Percentiles rank a stretch among this genome's conserved stretches.
These are phyloP conservation scores for Nematolebias whitei DNA, from an alignment of 2,113 vertebrate species.

Conservation along the genomic window DNA sequence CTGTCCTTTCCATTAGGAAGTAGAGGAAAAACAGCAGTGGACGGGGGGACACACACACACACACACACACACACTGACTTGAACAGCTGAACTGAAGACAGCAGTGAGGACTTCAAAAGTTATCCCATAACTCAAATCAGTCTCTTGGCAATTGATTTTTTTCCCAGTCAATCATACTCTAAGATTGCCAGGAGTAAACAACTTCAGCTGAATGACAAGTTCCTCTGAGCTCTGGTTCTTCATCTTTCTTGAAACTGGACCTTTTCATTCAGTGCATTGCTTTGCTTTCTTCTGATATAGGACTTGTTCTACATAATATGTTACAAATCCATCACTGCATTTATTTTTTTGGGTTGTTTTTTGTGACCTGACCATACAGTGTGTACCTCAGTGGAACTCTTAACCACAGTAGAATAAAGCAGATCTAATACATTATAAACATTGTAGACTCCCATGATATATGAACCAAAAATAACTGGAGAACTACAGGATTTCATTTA, in stretches of 20 bases:
- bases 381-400: not conserved
- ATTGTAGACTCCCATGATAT: not conserved
- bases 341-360: not conserved
- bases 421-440: not conserved
- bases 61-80: constrained; percentile 26
- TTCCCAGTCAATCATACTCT: constrained; percentile 73
- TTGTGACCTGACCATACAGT: too few relatives aligned
- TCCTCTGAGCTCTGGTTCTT: constrained; percentile 29
- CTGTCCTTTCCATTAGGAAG: constrained; percentile 67
- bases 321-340: not conserved
- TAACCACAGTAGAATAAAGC: not conserved
- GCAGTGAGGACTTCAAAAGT: constrained; percentile 73
- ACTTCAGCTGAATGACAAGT: constrained; percentile 76
- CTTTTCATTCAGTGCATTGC: constrained; percentile 23
- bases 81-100: constrained; percentile 67
- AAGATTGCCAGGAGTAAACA: constrained; percentile 73
- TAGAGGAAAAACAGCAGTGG: constrained; percentile 60
- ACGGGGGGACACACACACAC: constrained; percentile 31
- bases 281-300: not conserved
- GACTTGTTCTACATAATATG: not conserved
- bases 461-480: too few relatives aligned
- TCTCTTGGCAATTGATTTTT: constrained; percentile 66
- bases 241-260: constrained; percentile 20
- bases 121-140: constrained; percentile 73
- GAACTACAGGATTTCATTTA: too few relatives aligned